These are phyloP conservation scores for Etia nguti DNA, from an alignment of 2,113 vertebrate genomes.

Conservation along the genomic window DNA sequence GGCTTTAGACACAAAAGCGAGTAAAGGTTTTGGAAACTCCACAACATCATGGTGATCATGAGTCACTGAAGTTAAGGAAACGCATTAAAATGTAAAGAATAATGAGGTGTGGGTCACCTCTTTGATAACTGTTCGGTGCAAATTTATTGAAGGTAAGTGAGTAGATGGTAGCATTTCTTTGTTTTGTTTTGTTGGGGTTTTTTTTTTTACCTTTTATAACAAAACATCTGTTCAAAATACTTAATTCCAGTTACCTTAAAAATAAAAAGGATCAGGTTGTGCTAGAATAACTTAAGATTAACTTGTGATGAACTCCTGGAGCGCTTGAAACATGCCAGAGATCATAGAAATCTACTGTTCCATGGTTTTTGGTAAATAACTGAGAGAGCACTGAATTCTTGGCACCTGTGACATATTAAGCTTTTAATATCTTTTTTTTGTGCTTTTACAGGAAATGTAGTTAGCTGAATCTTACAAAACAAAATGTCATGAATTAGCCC, in stretches of 20 bases:
- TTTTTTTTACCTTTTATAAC: background rate
- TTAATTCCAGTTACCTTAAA: background rate
- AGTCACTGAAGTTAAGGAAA: background rate
- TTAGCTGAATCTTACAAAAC: background rate
- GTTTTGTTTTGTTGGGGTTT: background rate
- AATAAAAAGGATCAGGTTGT: accelerated
- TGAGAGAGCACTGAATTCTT: background rate
- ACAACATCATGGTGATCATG: background rate
- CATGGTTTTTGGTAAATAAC: background rate
- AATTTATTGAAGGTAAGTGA: background rate
- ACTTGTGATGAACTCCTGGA: background rate
- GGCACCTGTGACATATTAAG: background rate
- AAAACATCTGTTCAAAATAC: background rate
- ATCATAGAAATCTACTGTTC: background rate
- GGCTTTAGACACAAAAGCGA: background rate
- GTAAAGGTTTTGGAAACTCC: background rate
- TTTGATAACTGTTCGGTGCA: background rate
- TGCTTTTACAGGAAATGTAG: background rate
- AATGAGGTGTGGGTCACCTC: background rate
- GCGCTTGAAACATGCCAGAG: background rate
- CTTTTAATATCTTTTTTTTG: background rate
- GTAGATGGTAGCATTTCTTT: background rate
- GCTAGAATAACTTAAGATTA: background rate
- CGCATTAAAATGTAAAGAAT: background rate
- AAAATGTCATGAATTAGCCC: background rate